These are phyloP conservation scores for Molothrus ater DNA, from an alignment of 2,797 vertebrate species.

Conservation along the genomic window DNA sequence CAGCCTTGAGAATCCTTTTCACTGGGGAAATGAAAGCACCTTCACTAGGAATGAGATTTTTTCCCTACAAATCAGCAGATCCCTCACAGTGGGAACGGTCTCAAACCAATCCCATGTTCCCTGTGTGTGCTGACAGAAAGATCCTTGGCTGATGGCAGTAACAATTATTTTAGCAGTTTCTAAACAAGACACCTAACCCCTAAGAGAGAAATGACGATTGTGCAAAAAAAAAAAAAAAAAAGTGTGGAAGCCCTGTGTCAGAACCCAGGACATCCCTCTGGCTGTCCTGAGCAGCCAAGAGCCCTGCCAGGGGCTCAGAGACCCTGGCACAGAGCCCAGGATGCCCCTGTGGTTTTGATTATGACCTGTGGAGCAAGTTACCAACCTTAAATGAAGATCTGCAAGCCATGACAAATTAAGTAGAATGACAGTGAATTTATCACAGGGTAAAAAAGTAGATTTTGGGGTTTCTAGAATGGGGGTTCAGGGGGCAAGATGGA, in stretches of 20 bases:
- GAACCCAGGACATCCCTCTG: too few species aligned
- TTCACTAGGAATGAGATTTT: not conserved
- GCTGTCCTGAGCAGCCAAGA: too few species aligned
- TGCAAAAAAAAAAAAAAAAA: not conserved
- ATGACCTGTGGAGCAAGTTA: too few species aligned
- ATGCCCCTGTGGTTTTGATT: too few species aligned
- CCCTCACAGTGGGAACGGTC: not conserved
- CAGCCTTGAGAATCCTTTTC: not conserved
- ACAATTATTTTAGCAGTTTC: not conserved
- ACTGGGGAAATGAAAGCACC: not conserved
- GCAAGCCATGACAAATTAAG: too few species aligned
- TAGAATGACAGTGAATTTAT: too few species aligned
- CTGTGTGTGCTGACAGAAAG: not conserved
- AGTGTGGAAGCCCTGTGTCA: not conserved
- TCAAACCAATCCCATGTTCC: not conserved
- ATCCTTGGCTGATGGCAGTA: not conserved
- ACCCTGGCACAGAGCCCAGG: too few species aligned
- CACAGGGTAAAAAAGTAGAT: too few species aligned
- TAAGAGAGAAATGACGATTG: not conserved
- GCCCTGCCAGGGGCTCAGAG: too few species aligned
- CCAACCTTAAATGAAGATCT: too few species aligned
- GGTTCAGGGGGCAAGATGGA: too few species aligned
- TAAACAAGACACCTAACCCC: accelerated
- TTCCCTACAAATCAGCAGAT: not conserved
- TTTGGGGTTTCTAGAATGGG: too few species aligned